Conservation (phyloP, 2,797 vertebrate species). For the Pyrocephalus nanus region DNA sequence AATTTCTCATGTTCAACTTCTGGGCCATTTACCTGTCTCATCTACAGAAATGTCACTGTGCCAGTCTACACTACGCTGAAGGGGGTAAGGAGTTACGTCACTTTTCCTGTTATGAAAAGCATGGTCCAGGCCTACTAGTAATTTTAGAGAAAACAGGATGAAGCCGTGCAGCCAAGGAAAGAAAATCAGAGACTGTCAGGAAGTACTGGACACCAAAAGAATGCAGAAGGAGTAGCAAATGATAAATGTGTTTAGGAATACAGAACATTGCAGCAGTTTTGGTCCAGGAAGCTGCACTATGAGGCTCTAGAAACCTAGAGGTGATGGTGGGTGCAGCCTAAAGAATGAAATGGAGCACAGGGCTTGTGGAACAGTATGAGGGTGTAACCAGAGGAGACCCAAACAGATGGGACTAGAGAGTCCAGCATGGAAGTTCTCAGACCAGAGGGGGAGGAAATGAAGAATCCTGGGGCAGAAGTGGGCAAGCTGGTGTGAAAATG, state of each 20-base stretch:
- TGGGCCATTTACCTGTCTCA: constrained; percentile 85
- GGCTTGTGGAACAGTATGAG: background rate
- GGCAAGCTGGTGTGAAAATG: background rate
- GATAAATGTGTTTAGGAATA: background rate
- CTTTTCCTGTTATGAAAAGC: background rate
- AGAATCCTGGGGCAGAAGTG: background rate
- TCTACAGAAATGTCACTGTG: constrained; percentile 90
- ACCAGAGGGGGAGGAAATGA: background rate
- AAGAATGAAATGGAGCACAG: background rate
- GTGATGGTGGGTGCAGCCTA: background rate
- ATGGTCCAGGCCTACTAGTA: background rate
- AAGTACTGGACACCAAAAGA: background rate
- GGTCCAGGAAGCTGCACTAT: background rate
- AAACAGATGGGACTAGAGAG: background rate
- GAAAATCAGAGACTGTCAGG: background rate
- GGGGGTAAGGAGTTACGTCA: constrained; percentile 83
- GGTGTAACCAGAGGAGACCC: background rate
- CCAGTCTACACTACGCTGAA: constrained; percentile 93
- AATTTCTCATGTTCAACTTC: constrained; percentile 76
- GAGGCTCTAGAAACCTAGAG: background rate
- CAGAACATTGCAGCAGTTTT: background rate
- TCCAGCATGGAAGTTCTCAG: background rate
- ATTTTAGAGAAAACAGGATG: background rate
- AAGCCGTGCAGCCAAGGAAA: background rate
- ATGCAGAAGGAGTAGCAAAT: background rate